These are phyloP conservation scores for Chelidonichthys spinosus DNA, from an alignment of 2,797 vertebrate genomes.

Conservation along the genomic window DNA sequence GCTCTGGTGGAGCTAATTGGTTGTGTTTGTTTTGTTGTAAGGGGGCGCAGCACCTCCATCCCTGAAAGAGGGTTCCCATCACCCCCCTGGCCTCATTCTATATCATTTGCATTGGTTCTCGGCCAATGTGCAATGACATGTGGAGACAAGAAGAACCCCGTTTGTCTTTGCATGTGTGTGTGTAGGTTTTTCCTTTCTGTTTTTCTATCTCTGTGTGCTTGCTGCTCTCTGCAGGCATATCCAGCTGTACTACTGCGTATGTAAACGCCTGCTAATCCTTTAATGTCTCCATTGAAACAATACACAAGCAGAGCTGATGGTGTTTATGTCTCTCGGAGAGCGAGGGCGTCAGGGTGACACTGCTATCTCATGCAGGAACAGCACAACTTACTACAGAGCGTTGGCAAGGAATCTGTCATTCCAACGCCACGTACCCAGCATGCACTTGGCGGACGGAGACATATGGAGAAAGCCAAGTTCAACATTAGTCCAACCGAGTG, in stretches of 20 bases:
- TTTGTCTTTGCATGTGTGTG: conserved; percentile 4
- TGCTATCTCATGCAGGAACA: conserved; percentile 35
- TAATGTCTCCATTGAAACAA: conserved; percentile 40
- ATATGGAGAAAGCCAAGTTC: conserved; percentile 48
- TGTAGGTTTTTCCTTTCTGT: neutral
- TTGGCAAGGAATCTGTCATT: conserved; percentile 39
- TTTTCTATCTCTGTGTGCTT: conserved; percentile 14
- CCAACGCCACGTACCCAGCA: conserved; percentile 33
- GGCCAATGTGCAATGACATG: conserved; percentile 35
- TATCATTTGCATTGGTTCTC: conserved; percentile 37
- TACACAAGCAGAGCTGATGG: conserved; percentile 14
- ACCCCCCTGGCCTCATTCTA: conserved; percentile 40
- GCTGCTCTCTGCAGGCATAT: conserved; percentile 32
- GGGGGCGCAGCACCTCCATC: conserved; percentile 18
- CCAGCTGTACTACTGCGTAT: conserved; percentile 28
- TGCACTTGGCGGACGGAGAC: conserved; percentile 33
- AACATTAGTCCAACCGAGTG: conserved; percentile 50
- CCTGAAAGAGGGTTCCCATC: conserved; percentile 55
- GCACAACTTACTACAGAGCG: conserved; percentile 34
- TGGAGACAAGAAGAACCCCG: conserved; percentile 20
- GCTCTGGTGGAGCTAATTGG: conserved; percentile 66
- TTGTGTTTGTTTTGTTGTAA: conserved; percentile 50
- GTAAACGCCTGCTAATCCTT: conserved; percentile 19
- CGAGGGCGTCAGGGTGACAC: conserved; percentile 11
- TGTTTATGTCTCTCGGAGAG: conserved; percentile 49